These are phyloP conservation scores for Chironomus striatipennis DNA, from an alignment of 1,140 invertebrate species.

Conservation along the genomic window DNA sequence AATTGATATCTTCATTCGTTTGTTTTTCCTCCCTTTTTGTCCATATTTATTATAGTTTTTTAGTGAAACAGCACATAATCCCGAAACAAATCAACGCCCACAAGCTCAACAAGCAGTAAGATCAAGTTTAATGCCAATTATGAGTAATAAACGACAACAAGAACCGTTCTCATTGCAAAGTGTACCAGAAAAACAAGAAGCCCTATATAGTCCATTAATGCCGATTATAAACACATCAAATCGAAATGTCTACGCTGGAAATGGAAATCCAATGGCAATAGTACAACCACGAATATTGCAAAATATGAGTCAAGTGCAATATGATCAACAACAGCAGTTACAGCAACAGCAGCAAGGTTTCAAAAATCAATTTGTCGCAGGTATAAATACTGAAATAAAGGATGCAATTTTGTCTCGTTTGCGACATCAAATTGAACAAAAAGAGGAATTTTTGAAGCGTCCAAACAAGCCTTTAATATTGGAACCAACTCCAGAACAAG, in stretches of 20 bases:
- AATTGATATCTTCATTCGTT: neutral
- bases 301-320: slow-evolving; percentile 27
- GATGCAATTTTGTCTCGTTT: slow-evolving; percentile 62
- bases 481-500: slow-evolving; percentile 18
- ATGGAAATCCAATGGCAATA: slow-evolving; percentile 30
- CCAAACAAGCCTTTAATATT: slow-evolving; percentile 39
- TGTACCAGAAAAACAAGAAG: slow-evolving; percentile 26
- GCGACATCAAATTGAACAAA: slow-evolving; percentile 73
- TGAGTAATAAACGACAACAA: neutral
- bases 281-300: slow-evolving; percentile 30
- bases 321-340: slow-evolving; percentile 37
- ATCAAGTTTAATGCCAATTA: neutral
- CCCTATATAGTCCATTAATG: slow-evolving; percentile 25
- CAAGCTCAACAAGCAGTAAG: slow-evolving; percentile 24
- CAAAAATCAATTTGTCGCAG: slow-evolving; percentile 50
- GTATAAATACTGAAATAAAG: slow-evolving; percentile 55
- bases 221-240: slow-evolving; percentile 28
- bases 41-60: slow-evolving; percentile 57
- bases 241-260: slow-evolving; percentile 24
- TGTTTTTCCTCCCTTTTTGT: slow-evolving; percentile 23
- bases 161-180: slow-evolving; percentile 25
- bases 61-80: slow-evolving; percentile 76
- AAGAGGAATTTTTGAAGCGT: slow-evolving; percentile 73
- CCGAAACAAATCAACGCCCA: slow-evolving; percentile 60
- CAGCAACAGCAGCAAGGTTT: slow-evolving; percentile 38